Evolutionary conservation across 2,113 vertebrate genomes (phyloP).

Genomic region (Turnix velox): DNA sequence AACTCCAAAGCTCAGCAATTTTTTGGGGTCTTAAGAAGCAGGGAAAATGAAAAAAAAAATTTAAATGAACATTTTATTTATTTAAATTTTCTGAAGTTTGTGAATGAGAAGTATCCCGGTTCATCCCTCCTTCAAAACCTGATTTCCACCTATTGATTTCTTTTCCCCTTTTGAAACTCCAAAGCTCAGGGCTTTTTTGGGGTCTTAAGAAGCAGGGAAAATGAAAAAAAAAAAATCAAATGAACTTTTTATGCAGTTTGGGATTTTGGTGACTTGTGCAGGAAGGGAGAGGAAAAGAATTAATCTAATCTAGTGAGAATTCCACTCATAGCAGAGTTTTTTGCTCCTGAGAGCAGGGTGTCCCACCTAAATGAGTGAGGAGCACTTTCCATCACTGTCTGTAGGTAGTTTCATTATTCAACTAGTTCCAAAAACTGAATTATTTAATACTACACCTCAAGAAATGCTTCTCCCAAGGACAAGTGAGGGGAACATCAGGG

Average conservation of each 20-base stretch:
- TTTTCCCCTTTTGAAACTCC: not conserved
- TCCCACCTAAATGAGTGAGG: not conserved
- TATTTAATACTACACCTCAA: not conserved
- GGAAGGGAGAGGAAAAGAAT: not conserved
- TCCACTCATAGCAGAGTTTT: not conserved
- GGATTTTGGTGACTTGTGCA: not conserved
- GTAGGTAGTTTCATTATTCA: not conserved
- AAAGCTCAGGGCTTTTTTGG: accelerated
- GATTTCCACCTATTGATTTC: not conserved
- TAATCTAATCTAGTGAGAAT: not conserved
- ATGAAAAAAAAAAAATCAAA: not conserved
- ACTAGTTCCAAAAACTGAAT: not conserved
- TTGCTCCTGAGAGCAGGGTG: not conserved
- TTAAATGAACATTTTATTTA: no score
- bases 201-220: not conserved
- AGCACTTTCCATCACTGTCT: not conserved
- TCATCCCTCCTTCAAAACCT: not conserved
- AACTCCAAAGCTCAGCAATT: no score
- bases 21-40: no score
- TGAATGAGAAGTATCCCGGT: not conserved
- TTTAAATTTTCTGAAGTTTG: no score
- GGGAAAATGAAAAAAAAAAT: no score
- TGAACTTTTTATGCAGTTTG: not conserved
- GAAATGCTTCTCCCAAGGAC: not conserved
- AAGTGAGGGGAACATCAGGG: not conserved